Percentiles rank a stretch among this genome's conserved stretches.
These are phyloP conservation scores for Cyprinodon tularosa DNA, from an alignment of 2,113 vertebrate genomes.

Conservation along the genomic window DNA sequence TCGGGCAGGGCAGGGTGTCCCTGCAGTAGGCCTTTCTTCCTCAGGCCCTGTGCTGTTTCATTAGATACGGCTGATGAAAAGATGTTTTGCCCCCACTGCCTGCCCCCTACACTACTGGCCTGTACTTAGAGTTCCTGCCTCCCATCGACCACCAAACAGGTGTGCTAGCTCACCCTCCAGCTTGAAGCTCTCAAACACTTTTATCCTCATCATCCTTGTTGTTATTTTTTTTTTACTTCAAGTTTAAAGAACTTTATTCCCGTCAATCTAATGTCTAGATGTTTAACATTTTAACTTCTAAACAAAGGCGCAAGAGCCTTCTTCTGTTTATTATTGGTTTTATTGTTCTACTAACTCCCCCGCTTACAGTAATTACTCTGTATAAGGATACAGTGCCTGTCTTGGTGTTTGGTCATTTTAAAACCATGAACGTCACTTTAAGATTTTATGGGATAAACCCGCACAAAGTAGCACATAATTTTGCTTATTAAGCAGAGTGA, in stretches of 20 bases:
- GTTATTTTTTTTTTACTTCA: neutral
- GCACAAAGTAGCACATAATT: neutral
- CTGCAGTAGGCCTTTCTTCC: constrained; percentile 78
- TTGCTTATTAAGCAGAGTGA: neutral
- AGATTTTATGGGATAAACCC: neutral
- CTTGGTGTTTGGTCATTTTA: no score
- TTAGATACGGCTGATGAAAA: constrained; percentile 85
- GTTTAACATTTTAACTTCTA: neutral
- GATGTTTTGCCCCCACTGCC: constrained; percentile 72
- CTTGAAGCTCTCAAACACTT: constrained; percentile 16
- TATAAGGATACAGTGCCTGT: neutral
- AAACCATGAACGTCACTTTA: neutral
- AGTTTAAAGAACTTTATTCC: neutral
- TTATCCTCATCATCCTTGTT: constrained; percentile 5
- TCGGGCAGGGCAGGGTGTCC: constrained; percentile 78
- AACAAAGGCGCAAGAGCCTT: neutral
- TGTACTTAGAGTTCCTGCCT: constrained; percentile 74
- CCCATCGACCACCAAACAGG: constrained; percentile 72
- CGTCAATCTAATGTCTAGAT: neutral
- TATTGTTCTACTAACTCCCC: neutral
- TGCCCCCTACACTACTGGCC: constrained; percentile 67
- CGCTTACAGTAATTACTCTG: neutral
- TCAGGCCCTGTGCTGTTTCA: constrained; percentile 77
- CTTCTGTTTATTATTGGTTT: neutral
- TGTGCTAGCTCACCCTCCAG: constrained; percentile 65